Evolutionary conservation across 2,888 invertebrate genomes (phyloP).

Genomic region (Ypsolopha scabrella): DNA sequence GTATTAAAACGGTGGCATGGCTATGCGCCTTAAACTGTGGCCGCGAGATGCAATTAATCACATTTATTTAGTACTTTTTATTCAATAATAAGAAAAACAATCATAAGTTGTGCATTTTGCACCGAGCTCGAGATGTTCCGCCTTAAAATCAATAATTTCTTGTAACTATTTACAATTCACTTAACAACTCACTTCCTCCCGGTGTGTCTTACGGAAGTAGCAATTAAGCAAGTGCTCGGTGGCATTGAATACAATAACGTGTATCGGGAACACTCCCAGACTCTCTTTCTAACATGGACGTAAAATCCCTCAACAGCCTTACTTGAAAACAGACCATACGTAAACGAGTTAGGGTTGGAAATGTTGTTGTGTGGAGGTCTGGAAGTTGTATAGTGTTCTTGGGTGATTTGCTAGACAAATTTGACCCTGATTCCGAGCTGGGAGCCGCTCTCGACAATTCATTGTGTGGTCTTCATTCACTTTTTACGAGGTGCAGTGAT

Average conservation of each 20-base stretch:
- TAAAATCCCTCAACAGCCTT: constrained; percentile 10
- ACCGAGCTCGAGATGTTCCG: too few relatives aligned
- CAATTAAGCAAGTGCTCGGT: constrained; percentile 48
- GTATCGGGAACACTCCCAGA: constrained; percentile 52
- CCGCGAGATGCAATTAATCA: too few relatives aligned
- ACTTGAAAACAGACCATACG: too few relatives aligned
- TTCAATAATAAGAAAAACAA: too few relatives aligned
- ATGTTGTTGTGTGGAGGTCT: not conserved
- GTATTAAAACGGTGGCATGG: too few relatives aligned
- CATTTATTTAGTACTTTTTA: too few relatives aligned
- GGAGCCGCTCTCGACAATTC: constrained; percentile 40
- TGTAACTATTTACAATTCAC: not conserved
- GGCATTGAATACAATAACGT: constrained; percentile 52
- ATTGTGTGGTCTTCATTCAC: constrained; percentile 53
- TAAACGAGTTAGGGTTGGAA: too few relatives aligned
- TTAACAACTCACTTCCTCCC: not conserved
- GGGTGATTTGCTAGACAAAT: constrained; percentile 52
- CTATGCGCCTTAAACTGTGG: too few relatives aligned
- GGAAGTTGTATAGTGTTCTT: constrained; percentile 30
- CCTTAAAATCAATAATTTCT: not conserved
- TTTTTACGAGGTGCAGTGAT: constrained; percentile 39
- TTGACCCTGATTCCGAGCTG: constrained; percentile 57
- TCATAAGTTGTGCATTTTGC: too few relatives aligned
- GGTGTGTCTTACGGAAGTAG: constrained; percentile 37
- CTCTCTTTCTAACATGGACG: constrained; percentile 36